A percentile compares a stretch with the other conserved stretches of the same genome.
Conservation (phyloP, 2,888 invertebrate species). For the Frankliniella intonsa region DNA sequence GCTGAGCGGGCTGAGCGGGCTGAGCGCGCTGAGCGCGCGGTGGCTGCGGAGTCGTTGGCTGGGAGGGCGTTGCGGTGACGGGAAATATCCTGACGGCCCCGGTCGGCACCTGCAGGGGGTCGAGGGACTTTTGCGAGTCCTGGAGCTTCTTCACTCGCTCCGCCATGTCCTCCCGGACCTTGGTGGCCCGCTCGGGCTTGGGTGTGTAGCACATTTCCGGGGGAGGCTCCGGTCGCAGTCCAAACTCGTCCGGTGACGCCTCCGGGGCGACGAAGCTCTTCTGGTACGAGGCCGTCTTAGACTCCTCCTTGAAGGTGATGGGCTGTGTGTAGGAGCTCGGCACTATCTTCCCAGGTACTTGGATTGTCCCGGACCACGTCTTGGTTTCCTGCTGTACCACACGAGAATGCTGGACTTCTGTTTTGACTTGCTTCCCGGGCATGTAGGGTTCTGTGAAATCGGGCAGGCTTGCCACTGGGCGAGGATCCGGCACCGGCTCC, state of each 20-base stretch:
- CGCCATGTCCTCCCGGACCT: slow-evolving; percentile 51
- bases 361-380: slow-evolving; percentile 4
- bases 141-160: slow-evolving; percentile 57
- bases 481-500: slow-evolving; percentile 39
- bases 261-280: neutral
- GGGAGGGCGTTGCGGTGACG: slow-evolving; percentile 26
- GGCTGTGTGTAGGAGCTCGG: slow-evolving; percentile 12
- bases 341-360: neutral
- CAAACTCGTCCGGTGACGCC: slow-evolving; percentile 42
- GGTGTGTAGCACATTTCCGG: slow-evolving; percentile 64
- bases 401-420: neutral
- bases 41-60: slow-evolving; percentile 6
- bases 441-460: slow-evolving; percentile 2
- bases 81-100: slow-evolving; percentile 55
- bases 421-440: slow-evolving; percentile 6
- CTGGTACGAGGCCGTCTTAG: slow-evolving; percentile 3
- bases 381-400: slow-evolving; percentile 18
- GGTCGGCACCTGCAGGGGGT: slow-evolving; percentile 52
- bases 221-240: slow-evolving; percentile 63
- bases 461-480: slow-evolving; percentile 39
- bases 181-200: slow-evolving; percentile 46
- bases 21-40: slow-evolving; percentile 27
- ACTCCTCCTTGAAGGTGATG: slow-evolving; percentile 19
- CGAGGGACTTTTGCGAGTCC: slow-evolving; percentile 53
- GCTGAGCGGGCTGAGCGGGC: slow-evolving; percentile 29